These are phyloP conservation scores for Pelobates fuscus DNA, from an alignment of 2,113 vertebrate species.

Conservation along the genomic window DNA sequence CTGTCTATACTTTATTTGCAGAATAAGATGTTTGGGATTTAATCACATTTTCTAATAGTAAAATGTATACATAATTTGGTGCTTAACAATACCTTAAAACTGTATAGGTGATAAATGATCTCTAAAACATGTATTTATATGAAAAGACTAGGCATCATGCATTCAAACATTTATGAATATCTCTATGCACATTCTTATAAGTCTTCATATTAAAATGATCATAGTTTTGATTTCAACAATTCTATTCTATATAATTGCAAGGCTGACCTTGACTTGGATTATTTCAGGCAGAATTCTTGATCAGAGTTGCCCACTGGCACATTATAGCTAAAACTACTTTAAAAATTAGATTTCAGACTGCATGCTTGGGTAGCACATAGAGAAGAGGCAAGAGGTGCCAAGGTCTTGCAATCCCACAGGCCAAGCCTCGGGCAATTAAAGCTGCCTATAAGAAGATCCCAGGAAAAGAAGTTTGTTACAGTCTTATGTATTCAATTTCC, in stretches of 20 bases:
- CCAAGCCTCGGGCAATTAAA: constrained; percentile 40
- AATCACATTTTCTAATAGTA: too few species aligned
- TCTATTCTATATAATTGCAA: constrained; percentile 24
- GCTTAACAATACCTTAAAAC: too few species aligned
- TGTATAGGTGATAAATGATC: too few species aligned
- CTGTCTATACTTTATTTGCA: too few species aligned
- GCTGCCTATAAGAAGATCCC: constrained; percentile 21
- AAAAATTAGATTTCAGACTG: constrained; percentile 13
- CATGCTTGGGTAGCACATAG: not conserved
- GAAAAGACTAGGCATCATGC: too few species aligned
- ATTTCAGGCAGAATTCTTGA: constrained; percentile 19
- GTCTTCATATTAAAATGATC: constrained; percentile 2
- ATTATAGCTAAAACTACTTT: constrained; percentile 20
- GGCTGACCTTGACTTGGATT: constrained; percentile 16
- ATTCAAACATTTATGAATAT: not conserved
- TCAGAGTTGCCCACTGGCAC: constrained; percentile 32
- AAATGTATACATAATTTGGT: too few species aligned
- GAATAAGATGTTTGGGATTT: too few species aligned
- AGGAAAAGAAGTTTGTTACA: constrained; percentile 10
- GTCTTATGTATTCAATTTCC: constrained; percentile 5
- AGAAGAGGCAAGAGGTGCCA: constrained; percentile 10
- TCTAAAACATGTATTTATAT: too few species aligned
- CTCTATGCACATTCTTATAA: not conserved
- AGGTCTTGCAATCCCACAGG: constrained; percentile 32
- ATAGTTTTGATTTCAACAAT: constrained; percentile 6